Evolutionary conservation across 2,113 vertebrate species (phyloP).

Genomic region (Cathartes aura): DNA sequence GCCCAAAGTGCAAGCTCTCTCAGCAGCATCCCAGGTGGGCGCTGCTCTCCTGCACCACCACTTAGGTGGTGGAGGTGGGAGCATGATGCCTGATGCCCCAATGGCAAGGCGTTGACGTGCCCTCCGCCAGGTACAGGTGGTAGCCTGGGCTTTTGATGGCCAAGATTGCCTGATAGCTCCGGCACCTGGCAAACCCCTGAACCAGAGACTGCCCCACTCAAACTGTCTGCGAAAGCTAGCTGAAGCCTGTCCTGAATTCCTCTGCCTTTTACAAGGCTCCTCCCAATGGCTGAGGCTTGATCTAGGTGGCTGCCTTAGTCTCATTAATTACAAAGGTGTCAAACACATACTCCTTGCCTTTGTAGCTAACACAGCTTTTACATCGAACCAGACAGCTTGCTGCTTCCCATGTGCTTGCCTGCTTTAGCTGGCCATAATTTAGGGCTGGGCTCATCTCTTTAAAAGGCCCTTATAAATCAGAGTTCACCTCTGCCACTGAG

Average conservation of each 20-base stretch:
- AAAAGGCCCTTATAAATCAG: neutral
- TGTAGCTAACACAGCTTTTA: neutral
- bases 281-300: neutral
- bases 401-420: neutral
- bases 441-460: neutral
- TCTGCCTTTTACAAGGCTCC: neutral
- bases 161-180: neutral
- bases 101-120: accelerated
- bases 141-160: neutral
- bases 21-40: neutral
- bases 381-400: neutral
- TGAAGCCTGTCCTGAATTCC: neutral
- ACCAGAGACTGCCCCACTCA: neutral
- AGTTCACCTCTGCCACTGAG: neutral
- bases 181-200: neutral
- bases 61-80: neutral
- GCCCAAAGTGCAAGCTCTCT: neutral
- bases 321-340: neutral
- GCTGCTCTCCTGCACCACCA: neutral
- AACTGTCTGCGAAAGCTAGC: neutral
- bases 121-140: neutral
- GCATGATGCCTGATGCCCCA: neutral
- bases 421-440: neutral
- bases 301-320: neutral
- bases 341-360: neutral